These are phyloP conservation scores for Oxyura jamaicensis DNA, from an alignment of 2,113 vertebrate genomes.

Conservation along the genomic window DNA sequence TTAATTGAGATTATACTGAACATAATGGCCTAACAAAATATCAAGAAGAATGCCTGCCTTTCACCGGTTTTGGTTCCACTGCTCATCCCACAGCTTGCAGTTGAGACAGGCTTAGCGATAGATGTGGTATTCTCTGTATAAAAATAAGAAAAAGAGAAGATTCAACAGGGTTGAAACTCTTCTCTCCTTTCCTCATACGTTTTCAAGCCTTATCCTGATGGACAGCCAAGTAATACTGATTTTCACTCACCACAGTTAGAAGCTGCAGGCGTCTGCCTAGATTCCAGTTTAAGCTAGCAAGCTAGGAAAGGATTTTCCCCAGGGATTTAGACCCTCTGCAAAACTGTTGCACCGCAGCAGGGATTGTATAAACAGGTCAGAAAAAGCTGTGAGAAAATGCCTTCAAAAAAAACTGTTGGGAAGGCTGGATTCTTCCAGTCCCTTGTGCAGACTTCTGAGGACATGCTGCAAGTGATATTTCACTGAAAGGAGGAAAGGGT, in stretches of 20 bases:
- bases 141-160: background rate
- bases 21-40: background rate
- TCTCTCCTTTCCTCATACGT: background rate
- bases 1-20: background rate
- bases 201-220: background rate
- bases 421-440: background rate
- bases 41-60: constrained; percentile 64
- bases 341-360: background rate
- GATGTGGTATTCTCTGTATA: constrained; percentile 81
- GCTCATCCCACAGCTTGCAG: constrained; percentile 29
- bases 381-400: background rate
- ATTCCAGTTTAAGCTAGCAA: background rate
- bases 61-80: constrained; percentile 41
- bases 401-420: background rate
- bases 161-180: background rate
- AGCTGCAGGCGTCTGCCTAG: background rate
- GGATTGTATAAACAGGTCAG: background rate
- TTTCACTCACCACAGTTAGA: background rate
- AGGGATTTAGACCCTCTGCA: background rate
- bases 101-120: constrained; percentile 71
- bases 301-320: background rate
- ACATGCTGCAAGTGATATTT: background rate
- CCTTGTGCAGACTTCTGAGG: background rate
- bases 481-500: background rate
- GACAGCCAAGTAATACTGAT: fast-evolving